Evolutionary conservation across 2,797 vertebrate species (phyloP).

Genomic region (Rhyacichthys aspro): DNA sequence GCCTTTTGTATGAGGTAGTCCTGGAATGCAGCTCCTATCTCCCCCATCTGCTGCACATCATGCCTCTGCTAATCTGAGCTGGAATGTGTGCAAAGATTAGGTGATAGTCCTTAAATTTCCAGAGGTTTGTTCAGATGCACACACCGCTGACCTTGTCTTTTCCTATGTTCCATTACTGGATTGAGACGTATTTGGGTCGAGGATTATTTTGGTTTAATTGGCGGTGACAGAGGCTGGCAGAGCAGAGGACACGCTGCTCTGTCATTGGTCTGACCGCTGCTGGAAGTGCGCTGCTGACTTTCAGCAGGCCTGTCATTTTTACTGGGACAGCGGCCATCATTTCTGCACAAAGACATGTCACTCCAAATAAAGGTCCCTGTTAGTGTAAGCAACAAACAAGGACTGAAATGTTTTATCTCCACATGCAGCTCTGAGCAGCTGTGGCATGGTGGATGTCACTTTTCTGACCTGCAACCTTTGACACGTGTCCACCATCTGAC

Average conservation of each 20-base stretch:
- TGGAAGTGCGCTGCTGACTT: constrained; percentile 46
- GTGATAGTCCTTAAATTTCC: too few species aligned
- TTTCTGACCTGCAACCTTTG: constrained; percentile 49
- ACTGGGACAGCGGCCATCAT: constrained; percentile 46
- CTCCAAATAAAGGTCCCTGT: constrained; percentile 51
- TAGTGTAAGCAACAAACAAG: constrained; percentile 47
- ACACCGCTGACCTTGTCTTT: constrained; percentile 10
- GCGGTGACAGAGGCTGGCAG: constrained; percentile 44
- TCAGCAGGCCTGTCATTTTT: constrained; percentile 49
- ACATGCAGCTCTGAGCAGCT: constrained; percentile 18
- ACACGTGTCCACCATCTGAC: constrained; percentile 47
- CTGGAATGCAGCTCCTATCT: constrained; percentile 44
- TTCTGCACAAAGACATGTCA: constrained; percentile 55
- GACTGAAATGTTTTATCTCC: too few species aligned
- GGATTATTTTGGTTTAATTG: constrained; percentile 42
- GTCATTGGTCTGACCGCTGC: too few species aligned
- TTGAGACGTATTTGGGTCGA: constrained; percentile 45
- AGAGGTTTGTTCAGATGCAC: too few species aligned
- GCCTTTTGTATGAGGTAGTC: constrained; percentile 23
- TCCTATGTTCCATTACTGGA: constrained; percentile 12
- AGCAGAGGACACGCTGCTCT: too few species aligned
- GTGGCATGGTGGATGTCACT: constrained; percentile 33
- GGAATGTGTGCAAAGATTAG: constrained; percentile 26
- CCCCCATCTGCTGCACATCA: constrained; percentile 31
- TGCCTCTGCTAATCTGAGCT: constrained; percentile 21